Conservation (phyloP, 1,140 invertebrate species). For the Drosophila athabasca region DNA sequence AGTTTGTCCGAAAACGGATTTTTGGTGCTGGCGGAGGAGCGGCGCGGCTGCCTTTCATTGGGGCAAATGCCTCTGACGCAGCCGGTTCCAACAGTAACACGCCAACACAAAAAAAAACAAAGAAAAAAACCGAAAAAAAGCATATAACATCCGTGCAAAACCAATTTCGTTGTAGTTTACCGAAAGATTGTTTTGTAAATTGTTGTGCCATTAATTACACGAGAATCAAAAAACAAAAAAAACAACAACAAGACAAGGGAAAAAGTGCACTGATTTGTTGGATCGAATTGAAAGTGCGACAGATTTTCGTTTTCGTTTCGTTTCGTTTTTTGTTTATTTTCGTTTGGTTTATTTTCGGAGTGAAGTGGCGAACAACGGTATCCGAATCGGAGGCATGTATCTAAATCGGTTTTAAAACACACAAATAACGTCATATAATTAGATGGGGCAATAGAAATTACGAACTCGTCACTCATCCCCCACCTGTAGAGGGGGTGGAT, state of each 20-base stretch:
- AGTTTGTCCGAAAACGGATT: slow-evolving; percentile 12
- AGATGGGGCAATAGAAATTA: slow-evolving; percentile 18
- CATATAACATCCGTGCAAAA: slow-evolving; percentile 25
- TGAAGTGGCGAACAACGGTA: no score
- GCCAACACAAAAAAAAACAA: neutral
- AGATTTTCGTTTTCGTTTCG: slow-evolving; percentile 17
- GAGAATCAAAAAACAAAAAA: slow-evolving; percentile 3
- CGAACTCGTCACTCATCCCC: neutral
- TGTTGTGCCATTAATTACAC: slow-evolving; percentile 40
- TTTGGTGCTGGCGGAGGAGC: neutral
- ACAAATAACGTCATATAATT: slow-evolving; percentile 6
- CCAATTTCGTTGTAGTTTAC: slow-evolving; percentile 28
- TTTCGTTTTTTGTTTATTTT: slow-evolving; percentile 5
- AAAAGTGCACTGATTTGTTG: slow-evolving; percentile 41
- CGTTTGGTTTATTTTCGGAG: slow-evolving; percentile 5
- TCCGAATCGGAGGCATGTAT: no score
- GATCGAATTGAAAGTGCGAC: slow-evolving; percentile 35
- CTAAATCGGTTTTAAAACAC: slow-evolving; percentile 21
- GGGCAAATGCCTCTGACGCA: slow-evolving; percentile 54
- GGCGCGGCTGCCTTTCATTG: slow-evolving; percentile 33
- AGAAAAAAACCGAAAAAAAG: neutral
- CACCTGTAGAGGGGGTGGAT: neutral
- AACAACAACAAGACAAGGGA: slow-evolving; percentile 1
- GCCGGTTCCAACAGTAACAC: slow-evolving; percentile 24
- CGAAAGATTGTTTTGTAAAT: slow-evolving; percentile 34